Evolutionary conservation across 2,888 invertebrate genomes (phyloP).

Genomic region (Anagyrus pseudococci): DNA sequence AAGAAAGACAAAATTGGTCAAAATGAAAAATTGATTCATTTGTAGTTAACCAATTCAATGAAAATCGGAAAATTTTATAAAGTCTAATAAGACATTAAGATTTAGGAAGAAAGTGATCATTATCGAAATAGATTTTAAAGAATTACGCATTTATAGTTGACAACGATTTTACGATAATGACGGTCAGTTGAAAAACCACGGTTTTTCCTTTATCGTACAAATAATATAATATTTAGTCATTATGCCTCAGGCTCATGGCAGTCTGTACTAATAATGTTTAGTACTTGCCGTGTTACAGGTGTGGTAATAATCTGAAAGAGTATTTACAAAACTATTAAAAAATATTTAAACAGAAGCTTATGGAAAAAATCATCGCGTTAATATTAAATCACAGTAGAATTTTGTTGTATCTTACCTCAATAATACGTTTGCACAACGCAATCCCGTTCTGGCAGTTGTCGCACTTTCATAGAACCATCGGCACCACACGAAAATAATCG

Average conservation of each 20-base stretch:
- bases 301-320: conserved; percentile 30
- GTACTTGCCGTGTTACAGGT: conserved; percentile 20
- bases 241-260: conserved; percentile 30
- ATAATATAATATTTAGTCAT: conserved; percentile 26
- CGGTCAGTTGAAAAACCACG: conserved; percentile 34
- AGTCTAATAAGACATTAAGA: conserved; percentile 36
- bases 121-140: conserved; percentile 38
- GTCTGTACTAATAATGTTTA: conserved; percentile 27
- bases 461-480: conserved; percentile 98
- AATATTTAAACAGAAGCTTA: no score
- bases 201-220: conserved; percentile 31
- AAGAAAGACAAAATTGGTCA: conserved; percentile 30
- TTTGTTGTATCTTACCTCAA: conserved; percentile 49
- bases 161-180: conserved; percentile 36
- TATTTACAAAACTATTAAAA: no score
- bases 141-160: conserved; percentile 37
- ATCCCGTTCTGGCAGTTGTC: conserved; percentile 86
- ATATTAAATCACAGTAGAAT: no score
- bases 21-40: conserved; percentile 28
- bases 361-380: no score
- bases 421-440: conserved; percentile 67
- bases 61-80: conserved; percentile 27
- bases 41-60: conserved; percentile 19
- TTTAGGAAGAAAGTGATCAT: conserved; percentile 33
- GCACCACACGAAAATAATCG: conserved; percentile 98